Base-by-base conservation (phyloP, 1,140 invertebrate genomes). In the Ephestia elutella region DNA sequence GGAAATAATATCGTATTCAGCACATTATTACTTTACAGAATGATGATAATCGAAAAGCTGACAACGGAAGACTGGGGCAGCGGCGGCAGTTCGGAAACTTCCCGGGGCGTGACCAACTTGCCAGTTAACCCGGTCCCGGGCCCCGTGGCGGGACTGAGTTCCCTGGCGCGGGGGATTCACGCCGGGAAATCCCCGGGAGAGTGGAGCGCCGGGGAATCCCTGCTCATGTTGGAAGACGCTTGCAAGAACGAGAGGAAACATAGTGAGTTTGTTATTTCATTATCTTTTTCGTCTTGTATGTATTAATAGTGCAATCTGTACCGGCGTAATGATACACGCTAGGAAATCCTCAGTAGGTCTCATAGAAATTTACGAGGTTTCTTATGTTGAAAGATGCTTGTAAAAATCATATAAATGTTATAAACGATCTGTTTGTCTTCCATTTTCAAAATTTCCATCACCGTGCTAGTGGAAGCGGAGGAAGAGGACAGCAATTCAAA, bases 21-120 rank as follows among this genome's bases (percentile, higher is more conserved):
- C n/a, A n/a, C n/a, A n/a, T n/a, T n/a, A n/a, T n/a, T n/a, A n/a
- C n/a, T n/a, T n/a, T n/a, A n/a, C 53, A 89, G 88, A 44, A 44
- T 44, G 65, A 70, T 90, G 48, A 89, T 90, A 73, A 90, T 90
- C n/a, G 88, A 90, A 74, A 90, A 89, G 70, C 49, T 86, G 25
- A 79, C 80, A 9, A 72, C 78, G 59, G 87, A 89, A 21, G 87
- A 88, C 56, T 86, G 83, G 82, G 73, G 68, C 30, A 72, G 78
- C 57, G 68, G 71, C 0, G 73, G 65, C 7, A 62, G 57, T 21
- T 48, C 57, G 57, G 71, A 56, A 38, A 62, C 49, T 54, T 60
- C 56, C 59, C 10, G 56, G 48, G 32, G 49, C 44, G 32, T 13
- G 28, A 48, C 11, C 10, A 21, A 53, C 50, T 32, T 54, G 3